Percentiles rank a stretch among this genome's conserved stretches.
Evolutionary conservation across 2,797 vertebrate genomes (phyloP).

Genomic region (Karalla daura): DNA sequence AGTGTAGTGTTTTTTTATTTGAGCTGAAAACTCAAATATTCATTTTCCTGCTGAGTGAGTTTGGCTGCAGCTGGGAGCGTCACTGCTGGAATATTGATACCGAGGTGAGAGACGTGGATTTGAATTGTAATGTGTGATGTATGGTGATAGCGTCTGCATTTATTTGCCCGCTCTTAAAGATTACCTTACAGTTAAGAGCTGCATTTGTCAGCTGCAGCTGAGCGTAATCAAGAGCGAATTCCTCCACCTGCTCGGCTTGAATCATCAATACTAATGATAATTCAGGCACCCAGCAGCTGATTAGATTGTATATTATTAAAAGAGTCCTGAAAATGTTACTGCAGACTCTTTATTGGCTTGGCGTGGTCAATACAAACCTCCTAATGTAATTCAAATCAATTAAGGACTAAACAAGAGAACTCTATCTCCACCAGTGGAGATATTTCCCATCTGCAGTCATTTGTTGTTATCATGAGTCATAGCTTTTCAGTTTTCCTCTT

Average conservation of each 20-base stretch:
- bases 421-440: conserved; percentile 6
- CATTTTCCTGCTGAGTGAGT: conserved; percentile 5
- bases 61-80: not conserved
- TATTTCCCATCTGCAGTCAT: conserved; percentile 14
- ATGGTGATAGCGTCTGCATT: not conserved
- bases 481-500: conserved; percentile 27
- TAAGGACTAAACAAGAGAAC: not conserved
- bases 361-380: conserved; percentile 1
- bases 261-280: conserved; percentile 2
- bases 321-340: conserved; percentile 10
- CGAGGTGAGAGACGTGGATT: not conserved
- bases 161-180: conserved; percentile 14
- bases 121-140: not conserved
- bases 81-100: conserved; percentile 5
- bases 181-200: conserved; percentile 3
- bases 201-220: conserved; percentile 3
- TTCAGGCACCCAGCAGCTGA: not conserved
- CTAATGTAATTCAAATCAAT: conserved; percentile 1
- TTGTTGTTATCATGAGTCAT: conserved; percentile 36
- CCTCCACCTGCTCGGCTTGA: not conserved
- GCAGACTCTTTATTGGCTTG: not conserved
- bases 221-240: conserved; percentile 27
- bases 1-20: not conserved
- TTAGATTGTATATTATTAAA: conserved; percentile 11
- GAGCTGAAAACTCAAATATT: not conserved